Percentiles rank a stretch among this genome's conserved stretches.
These are phyloP conservation scores for Apus apus DNA, from an alignment of 2,113 vertebrate species.

Conservation along the genomic window DNA sequence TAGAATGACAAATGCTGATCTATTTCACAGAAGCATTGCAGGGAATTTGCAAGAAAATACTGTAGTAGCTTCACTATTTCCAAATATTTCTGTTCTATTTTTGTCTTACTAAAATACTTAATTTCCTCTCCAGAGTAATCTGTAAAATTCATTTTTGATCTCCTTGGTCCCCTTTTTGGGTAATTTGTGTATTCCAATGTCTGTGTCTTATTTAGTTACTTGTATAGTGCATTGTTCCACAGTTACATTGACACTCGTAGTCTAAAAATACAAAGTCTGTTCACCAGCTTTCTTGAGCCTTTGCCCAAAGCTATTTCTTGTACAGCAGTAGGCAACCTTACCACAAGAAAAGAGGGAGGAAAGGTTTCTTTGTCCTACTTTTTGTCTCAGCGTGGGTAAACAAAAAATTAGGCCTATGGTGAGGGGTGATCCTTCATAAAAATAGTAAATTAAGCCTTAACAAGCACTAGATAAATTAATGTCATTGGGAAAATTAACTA, in stretches of 20 bases:
- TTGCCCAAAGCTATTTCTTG: background rate
- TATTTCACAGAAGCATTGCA: background rate
- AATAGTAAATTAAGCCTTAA: background rate
- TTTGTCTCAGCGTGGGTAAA: background rate
- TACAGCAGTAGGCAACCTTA: background rate
- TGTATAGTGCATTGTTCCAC: slow-evolving; percentile 46
- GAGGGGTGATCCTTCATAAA: background rate
- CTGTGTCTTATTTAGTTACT: slow-evolving; percentile 55
- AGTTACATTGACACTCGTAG: slow-evolving; percentile 40
- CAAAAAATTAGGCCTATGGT: background rate
- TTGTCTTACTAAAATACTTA: slow-evolving; percentile 4
- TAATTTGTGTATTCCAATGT: slow-evolving; percentile 45
- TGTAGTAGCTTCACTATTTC: slow-evolving; percentile 25
- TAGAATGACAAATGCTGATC: background rate
- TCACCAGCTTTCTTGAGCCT: slow-evolving; percentile 38
- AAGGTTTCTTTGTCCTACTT: background rate
- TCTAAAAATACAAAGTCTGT: slow-evolving; percentile 54
- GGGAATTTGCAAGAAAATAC: background rate
- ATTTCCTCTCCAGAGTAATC: slow-evolving; percentile 54
- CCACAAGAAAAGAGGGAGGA: background rate
- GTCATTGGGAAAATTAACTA: background rate
- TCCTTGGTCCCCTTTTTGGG: slow-evolving; percentile 44
- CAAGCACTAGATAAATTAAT: background rate
- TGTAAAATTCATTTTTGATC: slow-evolving; percentile 46
- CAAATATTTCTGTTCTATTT: slow-evolving; percentile 49